phyloP scores from a whole-genome alignment of 1,140 invertebrate species.

The Pygmarrhopalites habei region DNA sequence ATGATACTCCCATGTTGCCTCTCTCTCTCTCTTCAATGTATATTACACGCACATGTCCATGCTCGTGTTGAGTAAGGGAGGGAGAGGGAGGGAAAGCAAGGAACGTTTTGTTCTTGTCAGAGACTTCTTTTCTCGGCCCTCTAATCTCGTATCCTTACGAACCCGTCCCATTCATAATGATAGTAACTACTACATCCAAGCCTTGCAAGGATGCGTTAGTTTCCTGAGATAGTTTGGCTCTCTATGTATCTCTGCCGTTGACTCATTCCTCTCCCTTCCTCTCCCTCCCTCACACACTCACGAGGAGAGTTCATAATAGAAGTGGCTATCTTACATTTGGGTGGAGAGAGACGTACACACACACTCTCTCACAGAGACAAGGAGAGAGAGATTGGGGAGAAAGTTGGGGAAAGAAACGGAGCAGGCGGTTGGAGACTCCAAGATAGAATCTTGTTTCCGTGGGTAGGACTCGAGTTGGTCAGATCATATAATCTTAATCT shows the following conservation, averaged over 20 bases:
- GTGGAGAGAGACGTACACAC: too few species aligned
- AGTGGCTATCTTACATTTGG: background rate
- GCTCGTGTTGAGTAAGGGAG: too few species aligned
- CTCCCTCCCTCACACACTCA: conserved; percentile 13
- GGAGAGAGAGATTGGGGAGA: background rate
- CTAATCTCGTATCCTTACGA: conserved; percentile 24
- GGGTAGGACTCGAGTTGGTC: conserved; percentile 3
- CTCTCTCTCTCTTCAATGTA: too few species aligned
- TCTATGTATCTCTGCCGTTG: too few species aligned
- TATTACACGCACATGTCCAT: too few species aligned
- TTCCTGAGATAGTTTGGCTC: too few species aligned
- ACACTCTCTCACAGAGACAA: too few species aligned
- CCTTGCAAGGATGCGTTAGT: conserved; percentile 4
- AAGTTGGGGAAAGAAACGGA: background rate
- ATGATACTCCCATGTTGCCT: too few species aligned
- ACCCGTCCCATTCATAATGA: conserved; percentile 27
- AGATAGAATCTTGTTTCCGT: conserved; percentile 12
- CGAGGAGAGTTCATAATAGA: background rate
- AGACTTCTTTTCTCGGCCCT: conserved; percentile 18
- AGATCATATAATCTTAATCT: conserved; percentile 23
- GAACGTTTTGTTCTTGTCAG: conserved; percentile 31
- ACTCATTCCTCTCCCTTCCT: conserved; percentile 6
- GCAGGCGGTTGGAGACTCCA: background rate
- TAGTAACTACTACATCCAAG: conserved; percentile 7
- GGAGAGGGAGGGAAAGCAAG: background rate